phyloP scores from a whole-genome alignment of 1,140 invertebrate species.

The Portunus trituberculatus region DNA sequence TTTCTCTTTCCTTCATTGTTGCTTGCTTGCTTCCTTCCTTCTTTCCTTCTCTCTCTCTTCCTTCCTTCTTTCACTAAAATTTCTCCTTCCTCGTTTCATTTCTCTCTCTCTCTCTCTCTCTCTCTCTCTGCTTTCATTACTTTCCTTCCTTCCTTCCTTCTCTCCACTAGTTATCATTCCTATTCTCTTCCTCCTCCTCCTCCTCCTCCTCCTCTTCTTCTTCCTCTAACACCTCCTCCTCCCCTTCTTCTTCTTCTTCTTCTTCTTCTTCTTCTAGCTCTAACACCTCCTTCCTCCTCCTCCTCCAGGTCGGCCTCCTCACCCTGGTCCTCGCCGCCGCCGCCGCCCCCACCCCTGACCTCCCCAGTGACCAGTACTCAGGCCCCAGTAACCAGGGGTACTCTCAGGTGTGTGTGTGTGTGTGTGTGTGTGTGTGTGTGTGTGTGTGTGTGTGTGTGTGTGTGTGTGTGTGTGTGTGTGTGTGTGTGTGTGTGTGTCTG shows the following conservation, averaged over 20 bases:
- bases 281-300: background rate
- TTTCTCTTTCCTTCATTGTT: too few relatives aligned
- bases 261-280: background rate
- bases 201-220: background rate
- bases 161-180: background rate
- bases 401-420: background rate
- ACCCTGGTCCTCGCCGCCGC: too few relatives aligned
- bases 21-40: too few relatives aligned
- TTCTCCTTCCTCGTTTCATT: too few relatives aligned
- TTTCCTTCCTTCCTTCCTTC: background rate
- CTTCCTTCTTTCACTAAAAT: too few relatives aligned
- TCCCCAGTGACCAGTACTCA: too few relatives aligned
- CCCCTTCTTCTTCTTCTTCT: background rate
- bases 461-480: background rate
- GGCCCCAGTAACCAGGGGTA: background rate
- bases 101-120: background rate
- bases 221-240: background rate
- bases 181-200: background rate
- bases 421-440: conserved; percentile 46
- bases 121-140: background rate
- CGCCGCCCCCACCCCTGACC: too few relatives aligned
- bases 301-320: too few relatives aligned
- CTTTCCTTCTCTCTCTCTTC: too few relatives aligned
- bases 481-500: background rate
- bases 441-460: background rate